Conservation (phyloP, 2,113 vertebrate genomes). For the Oryzias woworae region DNA sequence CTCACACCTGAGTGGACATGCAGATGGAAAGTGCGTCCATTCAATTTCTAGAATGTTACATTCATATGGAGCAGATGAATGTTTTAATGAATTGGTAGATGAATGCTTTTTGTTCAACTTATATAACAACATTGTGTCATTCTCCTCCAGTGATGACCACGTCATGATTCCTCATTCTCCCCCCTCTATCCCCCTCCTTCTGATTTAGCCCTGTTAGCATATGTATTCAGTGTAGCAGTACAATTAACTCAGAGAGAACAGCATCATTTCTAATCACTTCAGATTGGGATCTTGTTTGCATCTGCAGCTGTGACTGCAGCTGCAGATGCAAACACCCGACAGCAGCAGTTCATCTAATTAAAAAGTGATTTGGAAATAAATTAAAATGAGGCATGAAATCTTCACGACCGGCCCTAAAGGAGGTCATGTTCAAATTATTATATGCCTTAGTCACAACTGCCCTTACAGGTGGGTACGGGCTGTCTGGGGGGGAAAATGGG, state of each 20-base stretch:
- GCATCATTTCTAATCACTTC: slow-evolving; percentile 35
- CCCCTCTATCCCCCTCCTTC: neutral
- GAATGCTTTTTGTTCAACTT: slow-evolving; percentile 50
- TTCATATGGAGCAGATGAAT: slow-evolving; percentile 46
- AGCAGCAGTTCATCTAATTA: slow-evolving; percentile 25
- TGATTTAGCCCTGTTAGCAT: slow-evolving; percentile 20
- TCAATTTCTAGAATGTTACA: slow-evolving; percentile 27
- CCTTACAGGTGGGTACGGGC: too few species aligned
- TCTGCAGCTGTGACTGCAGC: slow-evolving; percentile 49
- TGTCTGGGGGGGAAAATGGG: too few species aligned
- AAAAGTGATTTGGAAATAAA: slow-evolving; percentile 8
- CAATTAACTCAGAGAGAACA: slow-evolving; percentile 22
- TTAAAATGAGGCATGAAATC: slow-evolving; percentile 8
- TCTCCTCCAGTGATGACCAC: slow-evolving; percentile 31
- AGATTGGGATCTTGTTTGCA: slow-evolving; percentile 51
- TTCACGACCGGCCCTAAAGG: neutral
- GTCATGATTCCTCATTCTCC: slow-evolving; percentile 12
- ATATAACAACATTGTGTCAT: slow-evolving; percentile 52
- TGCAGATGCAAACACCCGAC: slow-evolving; percentile 4
- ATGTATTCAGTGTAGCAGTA: slow-evolving; percentile 24
- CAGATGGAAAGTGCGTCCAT: slow-evolving; percentile 13
- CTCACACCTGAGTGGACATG: slow-evolving; percentile 10
- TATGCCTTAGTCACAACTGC: too few species aligned
- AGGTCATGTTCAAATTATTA: too few species aligned
- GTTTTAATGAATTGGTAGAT: slow-evolving; percentile 27